Percentiles rank a stretch among this genome's conserved stretches.
Evolutionary conservation across 1,140 invertebrate species (phyloP).

Genomic region (Micrasema longulum): DNA sequence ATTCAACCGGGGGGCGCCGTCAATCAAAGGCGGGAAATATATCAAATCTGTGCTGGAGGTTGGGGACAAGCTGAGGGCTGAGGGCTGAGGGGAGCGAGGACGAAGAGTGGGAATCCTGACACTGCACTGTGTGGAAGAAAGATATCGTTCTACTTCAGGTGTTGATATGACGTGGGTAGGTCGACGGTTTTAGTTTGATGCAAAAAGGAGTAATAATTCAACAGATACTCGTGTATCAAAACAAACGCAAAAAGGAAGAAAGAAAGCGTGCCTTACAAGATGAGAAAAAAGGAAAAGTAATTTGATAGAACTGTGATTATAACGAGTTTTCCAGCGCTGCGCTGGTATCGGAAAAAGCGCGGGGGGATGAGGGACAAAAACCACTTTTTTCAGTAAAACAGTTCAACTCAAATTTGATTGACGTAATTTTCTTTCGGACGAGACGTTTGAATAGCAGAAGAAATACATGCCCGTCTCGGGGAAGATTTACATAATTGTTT

Average conservation of each 20-base stretch:
- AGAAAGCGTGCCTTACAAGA: too few species aligned
- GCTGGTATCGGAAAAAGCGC: too few species aligned
- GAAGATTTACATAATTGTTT: slow-evolving; percentile 42
- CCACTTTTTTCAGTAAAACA: slow-evolving; percentile 9
- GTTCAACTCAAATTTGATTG: slow-evolving; percentile 35
- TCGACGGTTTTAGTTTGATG: too few species aligned
- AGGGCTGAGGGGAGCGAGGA: background rate
- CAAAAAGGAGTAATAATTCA: too few species aligned
- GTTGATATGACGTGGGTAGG: too few species aligned
- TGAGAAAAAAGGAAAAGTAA: too few species aligned
- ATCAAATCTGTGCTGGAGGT: slow-evolving; percentile 8
- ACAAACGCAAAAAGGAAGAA: too few species aligned
- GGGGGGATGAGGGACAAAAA: too few species aligned
- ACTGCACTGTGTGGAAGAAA: background rate
- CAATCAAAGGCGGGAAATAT: slow-evolving; percentile 33
- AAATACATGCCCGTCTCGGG: slow-evolving; percentile 19
- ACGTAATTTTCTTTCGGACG: slow-evolving; percentile 19
- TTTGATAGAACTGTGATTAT: background rate
- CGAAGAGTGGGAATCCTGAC: background rate
- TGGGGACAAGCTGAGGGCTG: background rate
- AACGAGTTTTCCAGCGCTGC: background rate
- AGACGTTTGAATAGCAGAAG: slow-evolving; percentile 7
- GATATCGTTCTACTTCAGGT: too few species aligned
- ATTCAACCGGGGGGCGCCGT: slow-evolving; percentile 13
- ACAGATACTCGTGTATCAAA: too few species aligned